phyloP scores from a whole-genome alignment of 1,140 invertebrate genomes.

The Harpegnathos saltator region DNA sequence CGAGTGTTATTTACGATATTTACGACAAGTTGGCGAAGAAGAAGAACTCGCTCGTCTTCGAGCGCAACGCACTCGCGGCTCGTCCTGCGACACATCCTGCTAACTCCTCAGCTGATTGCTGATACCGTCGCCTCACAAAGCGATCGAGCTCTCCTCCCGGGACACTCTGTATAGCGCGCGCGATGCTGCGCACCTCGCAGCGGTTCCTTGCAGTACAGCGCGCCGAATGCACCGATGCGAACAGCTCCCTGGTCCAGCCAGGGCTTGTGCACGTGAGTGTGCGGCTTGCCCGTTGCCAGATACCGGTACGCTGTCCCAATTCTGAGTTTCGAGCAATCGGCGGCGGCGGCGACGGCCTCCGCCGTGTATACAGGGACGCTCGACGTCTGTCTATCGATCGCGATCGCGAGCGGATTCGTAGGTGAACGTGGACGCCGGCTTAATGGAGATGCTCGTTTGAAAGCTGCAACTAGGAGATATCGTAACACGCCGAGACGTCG shows the following conservation, averaged over 20 bases:
- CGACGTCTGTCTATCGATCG: conserved; percentile 55
- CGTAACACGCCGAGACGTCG: conserved; percentile 42
- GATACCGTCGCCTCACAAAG: neutral
- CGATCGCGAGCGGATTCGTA: conserved; percentile 39
- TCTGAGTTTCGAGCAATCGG: conserved; percentile 56
- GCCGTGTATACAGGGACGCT: conserved; percentile 30
- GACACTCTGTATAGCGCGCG: conserved; percentile 37
- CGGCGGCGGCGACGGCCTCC: neutral
- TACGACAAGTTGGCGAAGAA: too few relatives aligned
- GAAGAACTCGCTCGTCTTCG: neutral
- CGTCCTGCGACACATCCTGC: too few relatives aligned
- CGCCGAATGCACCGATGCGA: conserved; percentile 19
- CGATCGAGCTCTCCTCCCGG: neutral
- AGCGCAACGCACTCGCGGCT: neutral
- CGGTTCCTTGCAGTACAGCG: conserved; percentile 16
- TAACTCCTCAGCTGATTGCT: neutral
- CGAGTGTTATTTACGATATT: too few relatives aligned
- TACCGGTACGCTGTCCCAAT: conserved; percentile 54
- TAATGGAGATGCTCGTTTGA: conserved; percentile 53
- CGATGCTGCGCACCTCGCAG: too few relatives aligned
- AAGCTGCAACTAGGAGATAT: conserved; percentile 61
- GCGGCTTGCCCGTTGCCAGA: conserved; percentile 43
- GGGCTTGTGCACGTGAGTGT: conserved; percentile 39
- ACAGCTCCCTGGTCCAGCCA: conserved; percentile 7
- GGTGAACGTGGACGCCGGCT: conserved; percentile 24